phyloP scores from a whole-genome alignment of 2,797 vertebrate genomes.

The Danio kyathit region DNA sequence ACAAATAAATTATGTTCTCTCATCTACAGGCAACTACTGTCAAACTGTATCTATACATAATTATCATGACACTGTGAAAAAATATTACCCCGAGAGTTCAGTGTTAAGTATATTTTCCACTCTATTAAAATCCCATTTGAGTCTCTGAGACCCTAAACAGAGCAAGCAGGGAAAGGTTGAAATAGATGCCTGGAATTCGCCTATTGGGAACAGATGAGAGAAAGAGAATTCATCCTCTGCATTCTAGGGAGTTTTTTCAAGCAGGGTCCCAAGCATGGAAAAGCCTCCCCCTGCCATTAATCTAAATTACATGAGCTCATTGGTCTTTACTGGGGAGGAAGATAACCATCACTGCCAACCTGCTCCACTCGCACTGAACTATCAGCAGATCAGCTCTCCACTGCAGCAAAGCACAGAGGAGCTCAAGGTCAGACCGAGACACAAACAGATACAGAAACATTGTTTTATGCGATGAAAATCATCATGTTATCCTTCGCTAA shows the following conservation, averaged over 20 bases:
- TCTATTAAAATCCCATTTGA: conserved; percentile 6
- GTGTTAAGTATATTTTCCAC: background rate
- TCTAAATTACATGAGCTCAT: conserved; percentile 67
- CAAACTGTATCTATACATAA: background rate
- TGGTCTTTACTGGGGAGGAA: conserved; percentile 58
- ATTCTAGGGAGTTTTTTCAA: conserved; percentile 56
- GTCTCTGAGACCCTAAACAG: background rate
- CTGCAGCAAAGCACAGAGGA: conserved; percentile 17
- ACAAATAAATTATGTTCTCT: background rate
- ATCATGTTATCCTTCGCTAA: conserved; percentile 42
- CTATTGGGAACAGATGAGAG: conserved; percentile 56
- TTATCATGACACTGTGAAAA: background rate
- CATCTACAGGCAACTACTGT: background rate
- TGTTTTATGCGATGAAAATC: conserved; percentile 40
- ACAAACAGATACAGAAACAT: conserved; percentile 32
- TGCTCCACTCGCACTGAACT: conserved; percentile 43
- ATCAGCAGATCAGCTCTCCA: conserved; percentile 42
- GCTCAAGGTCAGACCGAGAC: conserved; percentile 25
- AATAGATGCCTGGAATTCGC: conserved; percentile 49
- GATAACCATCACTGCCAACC: conserved; percentile 60
- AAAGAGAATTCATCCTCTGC: conserved; percentile 46
- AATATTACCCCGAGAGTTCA: conserved; percentile 7
- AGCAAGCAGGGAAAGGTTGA: conserved; percentile 25
- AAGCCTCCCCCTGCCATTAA: conserved; percentile 55
- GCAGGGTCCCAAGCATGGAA: conserved; percentile 52